phyloP scores from a whole-genome alignment of 2,797 vertebrate genomes.

The Chelidonichthys spinosus region DNA sequence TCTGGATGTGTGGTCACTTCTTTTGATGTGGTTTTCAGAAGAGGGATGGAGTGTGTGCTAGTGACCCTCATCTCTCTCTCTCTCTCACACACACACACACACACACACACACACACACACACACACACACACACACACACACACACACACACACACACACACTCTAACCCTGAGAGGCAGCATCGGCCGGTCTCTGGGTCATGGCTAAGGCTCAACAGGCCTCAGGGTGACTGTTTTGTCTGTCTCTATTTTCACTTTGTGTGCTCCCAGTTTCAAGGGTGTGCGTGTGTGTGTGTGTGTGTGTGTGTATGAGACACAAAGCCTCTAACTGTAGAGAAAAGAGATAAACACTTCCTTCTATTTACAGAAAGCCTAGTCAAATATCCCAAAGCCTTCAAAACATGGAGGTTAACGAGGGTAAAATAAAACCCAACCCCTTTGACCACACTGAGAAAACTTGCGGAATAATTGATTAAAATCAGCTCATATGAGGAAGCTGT shows the following conservation, averaged over 20 bases:
- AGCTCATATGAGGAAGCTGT: background rate
- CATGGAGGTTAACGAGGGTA: background rate
- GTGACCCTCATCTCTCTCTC: slow-evolving; percentile 25
- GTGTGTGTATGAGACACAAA: background rate
- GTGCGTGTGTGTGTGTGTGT: background rate
- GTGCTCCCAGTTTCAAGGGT: background rate
- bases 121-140: background rate
- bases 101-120: slow-evolving; percentile 7
- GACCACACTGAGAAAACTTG: background rate
- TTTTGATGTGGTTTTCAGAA: slow-evolving; percentile 36
- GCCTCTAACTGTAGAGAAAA: background rate
- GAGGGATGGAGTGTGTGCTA: background rate
- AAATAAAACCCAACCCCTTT: background rate
- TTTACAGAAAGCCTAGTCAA: background rate
- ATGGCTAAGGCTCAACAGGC: slow-evolving; percentile 24
- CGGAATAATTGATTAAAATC: background rate
- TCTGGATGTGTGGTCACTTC: slow-evolving; percentile 48
- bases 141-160: slow-evolving; percentile 9
- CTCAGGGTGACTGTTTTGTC: slow-evolving; percentile 46
- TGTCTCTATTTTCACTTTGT: slow-evolving; percentile 23
- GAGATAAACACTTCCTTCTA: background rate
- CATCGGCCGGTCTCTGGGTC: slow-evolving; percentile 37
- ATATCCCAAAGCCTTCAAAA: background rate
- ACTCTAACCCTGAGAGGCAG: background rate
- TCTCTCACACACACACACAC: slow-evolving; percentile 11